Percentiles rank a stretch among this genome's conserved stretches.
Conservation (phyloP, 2,888 invertebrate genomes). For the Diloba caeruleocephala region DNA sequence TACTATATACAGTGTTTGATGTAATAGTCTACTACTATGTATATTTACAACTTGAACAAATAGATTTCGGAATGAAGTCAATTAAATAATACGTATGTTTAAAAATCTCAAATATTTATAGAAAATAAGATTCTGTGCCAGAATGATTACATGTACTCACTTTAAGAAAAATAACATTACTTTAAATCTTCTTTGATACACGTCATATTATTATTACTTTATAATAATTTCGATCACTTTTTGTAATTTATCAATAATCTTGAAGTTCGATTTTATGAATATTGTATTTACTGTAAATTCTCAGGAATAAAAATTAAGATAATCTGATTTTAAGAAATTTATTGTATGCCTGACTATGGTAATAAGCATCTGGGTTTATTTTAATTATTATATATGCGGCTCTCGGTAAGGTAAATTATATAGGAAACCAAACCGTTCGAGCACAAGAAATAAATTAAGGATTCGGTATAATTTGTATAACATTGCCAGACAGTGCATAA, state of each 20-base stretch:
- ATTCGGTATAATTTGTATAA: no score
- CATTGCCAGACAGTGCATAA: no score
- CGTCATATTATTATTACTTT: background rate
- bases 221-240: background rate
- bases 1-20: no score
- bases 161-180: background rate
- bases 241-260: background rate
- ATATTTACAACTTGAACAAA: slow-evolving; percentile 8
- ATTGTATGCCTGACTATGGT: slow-evolving; percentile 15
- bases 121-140: slow-evolving; percentile 38
- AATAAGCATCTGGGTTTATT: slow-evolving; percentile 14
- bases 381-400: background rate
- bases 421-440: no score
- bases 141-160: slow-evolving; percentile 7
- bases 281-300: slow-evolving; percentile 39
- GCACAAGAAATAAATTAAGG: no score
- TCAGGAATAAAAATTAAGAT: slow-evolving; percentile 42
- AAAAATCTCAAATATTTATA: slow-evolving; percentile 23
- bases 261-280: slow-evolving; percentile 2
- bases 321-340: slow-evolving; percentile 28
- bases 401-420: no score
- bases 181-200: background rate
- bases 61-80: slow-evolving; percentile 52
- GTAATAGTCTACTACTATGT: no score
- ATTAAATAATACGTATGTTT: slow-evolving; percentile 55